Conservation (phyloP, 2,113 vertebrate species). For the Xenopus tropicalis region UCB_Xtro_10.0 CM004446.2:31139001-31139500, state of each 20-base stretch:
- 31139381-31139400: no score
- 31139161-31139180: slow-evolving; percentile 6
- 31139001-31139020: slow-evolving; percentile 23
- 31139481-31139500: neutral
- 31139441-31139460: no score
- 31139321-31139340: no score
- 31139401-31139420: no score
- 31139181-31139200: slow-evolving; percentile 20
- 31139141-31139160: neutral
- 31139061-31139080: slow-evolving; percentile 36
- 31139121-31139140: slow-evolving; percentile 9
- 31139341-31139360: no score
- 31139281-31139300: no score
- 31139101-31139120: slow-evolving; percentile 31
- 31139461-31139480: no score
- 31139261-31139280: no score
- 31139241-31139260: neutral
- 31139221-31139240: slow-evolving; percentile 1
- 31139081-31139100: slow-evolving; percentile 27
- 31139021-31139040: slow-evolving; percentile 22
- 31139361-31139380: no score
- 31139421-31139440: no score
- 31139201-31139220: neutral
- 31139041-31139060: slow-evolving; percentile 29
- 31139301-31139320: no score